These are phyloP conservation scores for Nomada fabriciana DNA, from an alignment of 2,888 invertebrate species.

Conservation along the genomic window DNA sequence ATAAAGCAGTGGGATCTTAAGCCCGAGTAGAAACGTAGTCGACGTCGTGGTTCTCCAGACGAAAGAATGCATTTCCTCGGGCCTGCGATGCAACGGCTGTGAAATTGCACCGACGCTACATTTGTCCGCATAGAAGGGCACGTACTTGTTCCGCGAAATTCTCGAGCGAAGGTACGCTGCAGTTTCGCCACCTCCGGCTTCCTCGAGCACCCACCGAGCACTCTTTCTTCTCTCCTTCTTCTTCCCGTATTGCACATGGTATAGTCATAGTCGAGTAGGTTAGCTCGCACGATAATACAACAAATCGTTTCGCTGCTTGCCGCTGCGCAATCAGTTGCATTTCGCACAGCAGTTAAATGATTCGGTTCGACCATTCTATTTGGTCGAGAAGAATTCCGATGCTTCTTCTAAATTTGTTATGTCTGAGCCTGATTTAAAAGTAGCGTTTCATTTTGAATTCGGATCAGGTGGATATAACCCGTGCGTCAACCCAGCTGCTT, in stretches of 20 bases:
- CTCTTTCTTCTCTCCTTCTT: background rate
- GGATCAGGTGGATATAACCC: background rate
- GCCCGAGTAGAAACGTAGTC: slow-evolving; percentile 17
- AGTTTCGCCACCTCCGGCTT: slow-evolving; percentile 41
- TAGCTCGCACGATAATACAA: slow-evolving; percentile 42
- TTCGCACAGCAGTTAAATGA: slow-evolving; percentile 49
- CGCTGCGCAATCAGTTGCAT: slow-evolving; percentile 57
- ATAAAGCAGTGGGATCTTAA: background rate
- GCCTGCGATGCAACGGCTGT: slow-evolving; percentile 70
- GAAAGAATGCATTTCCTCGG: slow-evolving; percentile 71
- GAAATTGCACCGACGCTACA: slow-evolving; percentile 71
- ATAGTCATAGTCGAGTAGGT: no score
- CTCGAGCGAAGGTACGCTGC: slow-evolving; percentile 34
- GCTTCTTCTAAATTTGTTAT: no score
- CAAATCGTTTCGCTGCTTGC: slow-evolving; percentile 43
- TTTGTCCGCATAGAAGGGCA: slow-evolving; percentile 58
- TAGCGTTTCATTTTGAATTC: background rate
- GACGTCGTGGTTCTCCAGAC: slow-evolving; percentile 17
- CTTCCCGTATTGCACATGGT: no score
- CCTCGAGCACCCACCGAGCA: slow-evolving; percentile 12
- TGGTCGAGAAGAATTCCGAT: no score
- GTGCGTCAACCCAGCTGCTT: background rate
- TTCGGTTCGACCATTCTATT: background rate
- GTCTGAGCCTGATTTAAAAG: background rate
- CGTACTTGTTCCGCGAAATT: slow-evolving; percentile 55